Evolutionary conservation across 2,888 invertebrate species (phyloP).

Genomic region (Physocephala rufipes): DNA sequence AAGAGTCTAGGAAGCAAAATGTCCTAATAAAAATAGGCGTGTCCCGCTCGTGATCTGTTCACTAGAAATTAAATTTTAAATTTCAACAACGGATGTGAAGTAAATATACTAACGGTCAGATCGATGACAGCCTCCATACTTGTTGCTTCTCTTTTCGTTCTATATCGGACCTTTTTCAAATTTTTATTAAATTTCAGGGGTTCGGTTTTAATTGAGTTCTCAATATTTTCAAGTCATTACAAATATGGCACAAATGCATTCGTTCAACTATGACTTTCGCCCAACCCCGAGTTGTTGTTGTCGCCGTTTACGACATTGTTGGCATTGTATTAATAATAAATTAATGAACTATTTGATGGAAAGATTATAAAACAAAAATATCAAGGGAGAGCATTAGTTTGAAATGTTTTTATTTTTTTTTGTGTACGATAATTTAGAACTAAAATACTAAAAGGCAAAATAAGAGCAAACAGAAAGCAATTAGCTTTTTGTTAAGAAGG

Average conservation of each 20-base stretch:
- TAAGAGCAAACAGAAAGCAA: not conserved
- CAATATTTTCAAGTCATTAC: slow-evolving; percentile 20
- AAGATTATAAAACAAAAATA: not conserved
- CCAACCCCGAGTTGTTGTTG: slow-evolving; percentile 24
- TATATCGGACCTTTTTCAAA: not conserved
- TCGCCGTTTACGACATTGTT: too few relatives aligned
- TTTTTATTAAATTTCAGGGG: not conserved
- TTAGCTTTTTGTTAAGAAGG: not conserved
- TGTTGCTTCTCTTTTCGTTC: not conserved
- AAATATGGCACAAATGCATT: slow-evolving; percentile 38
- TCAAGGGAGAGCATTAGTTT: not conserved
- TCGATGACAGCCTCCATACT: too few relatives aligned
- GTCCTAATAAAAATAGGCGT: too few relatives aligned
- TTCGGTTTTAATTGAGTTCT: slow-evolving; percentile 16
- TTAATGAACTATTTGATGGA: too few relatives aligned
- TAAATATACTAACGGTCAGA: too few relatives aligned
- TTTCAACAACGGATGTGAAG: too few relatives aligned
- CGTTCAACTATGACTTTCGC: slow-evolving; percentile 34
- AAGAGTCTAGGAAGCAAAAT: too few relatives aligned
- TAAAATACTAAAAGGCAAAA: not conserved
- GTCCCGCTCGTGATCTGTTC: too few relatives aligned
- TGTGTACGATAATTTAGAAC: too few relatives aligned
- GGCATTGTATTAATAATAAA: too few relatives aligned
- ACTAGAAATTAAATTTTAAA: too few relatives aligned
- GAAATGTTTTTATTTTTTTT: not conserved